phyloP scores from a whole-genome alignment of 2,797 vertebrate genomes.

The Neoniphon sammara region DNA sequence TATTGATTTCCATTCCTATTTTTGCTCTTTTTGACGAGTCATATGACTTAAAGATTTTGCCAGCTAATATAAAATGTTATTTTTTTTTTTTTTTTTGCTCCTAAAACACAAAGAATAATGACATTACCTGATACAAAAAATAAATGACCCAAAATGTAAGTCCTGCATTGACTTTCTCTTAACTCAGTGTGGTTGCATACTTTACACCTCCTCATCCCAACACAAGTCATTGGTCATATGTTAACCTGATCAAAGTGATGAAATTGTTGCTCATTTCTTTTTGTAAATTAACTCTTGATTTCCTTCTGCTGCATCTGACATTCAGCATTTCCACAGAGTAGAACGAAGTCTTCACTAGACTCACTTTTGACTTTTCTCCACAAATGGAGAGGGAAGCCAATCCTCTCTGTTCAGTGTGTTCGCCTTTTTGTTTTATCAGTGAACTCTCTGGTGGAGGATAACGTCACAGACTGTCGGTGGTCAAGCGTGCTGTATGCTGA shows the following conservation, averaged over 20 bases:
- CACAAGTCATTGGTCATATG: slow-evolving; percentile 1
- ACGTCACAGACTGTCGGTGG: slow-evolving; percentile 1
- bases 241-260: slow-evolving; percentile 54
- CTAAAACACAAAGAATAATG: no score
- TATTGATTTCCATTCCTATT: no score
- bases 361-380: slow-evolving; percentile 37
- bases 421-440: neutral
- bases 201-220: no score
- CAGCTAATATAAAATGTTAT: no score
- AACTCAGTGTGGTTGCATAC: neutral
- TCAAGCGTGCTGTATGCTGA: slow-evolving; percentile 33
- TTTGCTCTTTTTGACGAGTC: no score
- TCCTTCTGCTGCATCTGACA: slow-evolving; percentile 30
- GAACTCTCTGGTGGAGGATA: neutral
- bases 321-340: slow-evolving; percentile 25
- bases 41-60: no score
- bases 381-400: slow-evolving; percentile 22
- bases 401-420: slow-evolving; percentile 27
- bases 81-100: no score
- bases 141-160: no score
- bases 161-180: neutral
- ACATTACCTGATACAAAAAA: no score
- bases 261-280: slow-evolving; percentile 50
- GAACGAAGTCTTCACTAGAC: slow-evolving; percentile 23
- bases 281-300: slow-evolving; percentile 20